phyloP scores from a whole-genome alignment of 2,888 invertebrate genomes.

The Sericinus montela region DNA sequence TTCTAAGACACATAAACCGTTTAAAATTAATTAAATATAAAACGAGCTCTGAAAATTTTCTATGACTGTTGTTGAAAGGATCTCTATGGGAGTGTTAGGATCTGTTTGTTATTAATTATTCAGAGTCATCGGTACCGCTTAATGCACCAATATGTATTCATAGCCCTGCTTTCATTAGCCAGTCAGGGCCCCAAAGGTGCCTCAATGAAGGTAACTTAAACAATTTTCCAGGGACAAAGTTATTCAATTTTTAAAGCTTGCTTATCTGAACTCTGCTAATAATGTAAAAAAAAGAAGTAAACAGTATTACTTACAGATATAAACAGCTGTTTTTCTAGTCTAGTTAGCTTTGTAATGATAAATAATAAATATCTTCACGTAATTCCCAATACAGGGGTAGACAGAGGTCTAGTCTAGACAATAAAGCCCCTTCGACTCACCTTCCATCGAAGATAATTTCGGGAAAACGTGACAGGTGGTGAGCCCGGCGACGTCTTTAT shows the following conservation, averaged over 20 bases:
- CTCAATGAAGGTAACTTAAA: slow-evolving; percentile 32
- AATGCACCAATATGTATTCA: slow-evolving; percentile 72
- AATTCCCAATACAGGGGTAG: no score
- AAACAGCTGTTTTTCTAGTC: no score
- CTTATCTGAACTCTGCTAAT: not conserved
- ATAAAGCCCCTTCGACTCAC: no score
- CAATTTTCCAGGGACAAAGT: slow-evolving; percentile 31
- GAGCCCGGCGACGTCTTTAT: no score
- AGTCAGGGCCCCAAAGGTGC: slow-evolving; percentile 33
- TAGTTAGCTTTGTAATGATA: no score
- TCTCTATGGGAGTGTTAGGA: slow-evolving; percentile 40
- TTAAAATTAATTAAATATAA: no score
- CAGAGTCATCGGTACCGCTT: slow-evolving; percentile 45
- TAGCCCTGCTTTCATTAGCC: slow-evolving; percentile 54
- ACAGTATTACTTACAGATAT: not conserved
- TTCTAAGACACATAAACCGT: no score
- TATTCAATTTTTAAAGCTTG: not conserved
- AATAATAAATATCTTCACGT: no score
- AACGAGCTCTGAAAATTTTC: not conserved
- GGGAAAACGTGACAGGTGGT: no score
- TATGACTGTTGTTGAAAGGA: slow-evolving; percentile 10
- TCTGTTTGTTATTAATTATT: slow-evolving; percentile 55
- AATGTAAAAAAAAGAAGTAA: not conserved
- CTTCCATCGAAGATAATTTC: no score
- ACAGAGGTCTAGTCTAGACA: no score